phyloP scores from a whole-genome alignment of 2,888 invertebrate genomes.

The Drosophila robusta region DNA sequence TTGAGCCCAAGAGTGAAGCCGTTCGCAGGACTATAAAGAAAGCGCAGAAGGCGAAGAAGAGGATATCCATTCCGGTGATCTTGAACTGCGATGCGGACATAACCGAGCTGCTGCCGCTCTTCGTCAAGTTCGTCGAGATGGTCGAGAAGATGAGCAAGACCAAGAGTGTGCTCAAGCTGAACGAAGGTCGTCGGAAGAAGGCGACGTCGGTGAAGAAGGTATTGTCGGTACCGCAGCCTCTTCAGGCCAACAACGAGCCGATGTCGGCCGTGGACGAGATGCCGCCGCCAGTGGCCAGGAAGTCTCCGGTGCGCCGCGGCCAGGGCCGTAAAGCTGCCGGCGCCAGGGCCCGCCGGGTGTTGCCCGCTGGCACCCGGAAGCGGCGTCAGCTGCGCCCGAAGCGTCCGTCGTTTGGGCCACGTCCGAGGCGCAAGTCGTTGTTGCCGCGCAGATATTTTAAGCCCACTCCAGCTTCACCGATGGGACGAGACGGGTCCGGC shows the following conservation, averaged over 20 bases:
- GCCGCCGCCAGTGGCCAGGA: neutral
- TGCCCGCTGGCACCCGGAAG: too few relatives aligned
- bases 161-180: neutral
- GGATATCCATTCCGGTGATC: constrained; percentile 1
- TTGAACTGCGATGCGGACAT: constrained; percentile 3
- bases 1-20: neutral
- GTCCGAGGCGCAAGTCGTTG: neutral
- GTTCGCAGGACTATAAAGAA: neutral
- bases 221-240: too few relatives aligned
- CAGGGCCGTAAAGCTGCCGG: neutral
- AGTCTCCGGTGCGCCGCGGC: too few relatives aligned
- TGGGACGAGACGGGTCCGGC: neutral
- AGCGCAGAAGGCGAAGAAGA: neutral
- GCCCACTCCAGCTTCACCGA: neutral
- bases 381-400: neutral
- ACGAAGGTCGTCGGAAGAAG: neutral
- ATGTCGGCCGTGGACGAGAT: too few relatives aligned
- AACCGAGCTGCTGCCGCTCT: constrained; percentile 1
- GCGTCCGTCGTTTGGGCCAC: neutral
- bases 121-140: constrained; percentile 4
- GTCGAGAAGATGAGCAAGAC: neutral
- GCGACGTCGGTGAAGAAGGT: neutral
- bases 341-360: neutral
- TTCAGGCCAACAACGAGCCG: too few relatives aligned
- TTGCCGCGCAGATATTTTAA: neutral